Base-by-base conservation (phyloP, 2,888 invertebrate genomes). In the Meteorus colon region DNA sequence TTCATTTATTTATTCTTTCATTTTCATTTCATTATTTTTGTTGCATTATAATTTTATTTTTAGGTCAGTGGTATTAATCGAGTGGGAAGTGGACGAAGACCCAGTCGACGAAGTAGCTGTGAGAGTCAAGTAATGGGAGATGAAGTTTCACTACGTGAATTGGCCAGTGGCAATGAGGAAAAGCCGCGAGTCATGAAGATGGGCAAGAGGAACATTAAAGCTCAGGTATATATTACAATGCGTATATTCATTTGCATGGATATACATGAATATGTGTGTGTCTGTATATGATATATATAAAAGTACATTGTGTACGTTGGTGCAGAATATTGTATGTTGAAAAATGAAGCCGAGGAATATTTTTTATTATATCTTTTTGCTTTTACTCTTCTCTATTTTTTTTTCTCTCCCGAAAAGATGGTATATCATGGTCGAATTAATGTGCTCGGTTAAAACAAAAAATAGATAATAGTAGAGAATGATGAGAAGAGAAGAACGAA, bases 161-260 rank as follows among this genome's bases (percentile, higher is more conserved):
- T 90, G 60, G 89, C 90, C 79, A 89, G 91, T 29, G 82, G 85
- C 77, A 41, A 89, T 92, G 60, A 93, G 90, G 76, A 91, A 87
- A 73, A 91, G 90, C 81, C 92, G 89, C 81, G 92, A 90, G 84
- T 87, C 31, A 92, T 94, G 81, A 92, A 94, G 83, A 96, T 97
- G 95, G 96, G 96, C 37, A 95, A 96, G 85, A 92, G 97, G 77
- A 97, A 97, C 88, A 96, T 97, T 78, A 97, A 97, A 89, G 96
- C 96, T 4, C 94, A 96, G 92, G 89, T 89, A 82, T 81, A 62
- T 66, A 24, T 45, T n/a, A 68, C 51, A 29, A 48, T 71, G 59
- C 24, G 27, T 24, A 29, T 71, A 2, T 34, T 19, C 8, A 55
- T 55, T 8, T 55, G 10, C 5, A 55, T 55, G 8, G 8, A 4